Evolutionary conservation across 2,797 vertebrate species (phyloP).

Genomic region (Phoeniculus purpureus): DNA sequence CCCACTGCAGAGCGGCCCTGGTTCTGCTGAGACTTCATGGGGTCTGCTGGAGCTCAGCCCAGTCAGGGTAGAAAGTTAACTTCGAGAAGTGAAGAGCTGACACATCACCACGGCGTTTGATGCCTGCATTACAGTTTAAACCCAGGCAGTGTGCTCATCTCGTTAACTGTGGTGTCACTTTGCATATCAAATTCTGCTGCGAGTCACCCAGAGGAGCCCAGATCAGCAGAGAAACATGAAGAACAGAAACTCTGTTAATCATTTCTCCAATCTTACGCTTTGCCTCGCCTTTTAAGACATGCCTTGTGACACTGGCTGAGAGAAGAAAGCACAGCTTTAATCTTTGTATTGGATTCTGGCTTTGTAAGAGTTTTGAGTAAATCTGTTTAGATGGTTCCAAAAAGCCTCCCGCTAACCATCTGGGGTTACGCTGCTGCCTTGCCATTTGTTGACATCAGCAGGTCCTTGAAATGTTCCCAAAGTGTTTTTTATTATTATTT

Average conservation of each 20-base stretch:
- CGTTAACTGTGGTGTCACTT: not conserved
- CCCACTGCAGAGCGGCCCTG: fast-evolving
- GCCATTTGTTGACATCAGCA: constrained; percentile 31
- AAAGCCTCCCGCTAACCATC: not conserved
- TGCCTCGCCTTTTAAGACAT: not conserved
- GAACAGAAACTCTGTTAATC: not conserved
- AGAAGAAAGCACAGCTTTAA: not conserved
- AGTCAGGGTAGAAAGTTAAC: fast-evolving
- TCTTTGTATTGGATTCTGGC: not conserved
- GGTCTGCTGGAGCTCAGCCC: not conserved
- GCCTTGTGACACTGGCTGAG: not conserved
- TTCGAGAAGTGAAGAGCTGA: not conserved
- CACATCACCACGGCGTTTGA: not conserved
- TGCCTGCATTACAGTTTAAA: not conserved
- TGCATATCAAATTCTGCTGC: not conserved
- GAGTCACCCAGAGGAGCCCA: not conserved
- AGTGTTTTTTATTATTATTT: constrained; percentile 26
- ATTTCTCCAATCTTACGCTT: not conserved
- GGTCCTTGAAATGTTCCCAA: constrained; percentile 43
- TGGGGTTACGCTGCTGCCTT: not conserved
- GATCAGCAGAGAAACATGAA: not conserved
- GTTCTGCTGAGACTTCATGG: fast-evolving
- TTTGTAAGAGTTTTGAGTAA: not conserved
- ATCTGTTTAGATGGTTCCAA: not conserved
- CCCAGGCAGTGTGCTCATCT: not conserved